Conservation (phyloP, 1,140 invertebrate genomes). For the Halyomorpha halys region DNA sequence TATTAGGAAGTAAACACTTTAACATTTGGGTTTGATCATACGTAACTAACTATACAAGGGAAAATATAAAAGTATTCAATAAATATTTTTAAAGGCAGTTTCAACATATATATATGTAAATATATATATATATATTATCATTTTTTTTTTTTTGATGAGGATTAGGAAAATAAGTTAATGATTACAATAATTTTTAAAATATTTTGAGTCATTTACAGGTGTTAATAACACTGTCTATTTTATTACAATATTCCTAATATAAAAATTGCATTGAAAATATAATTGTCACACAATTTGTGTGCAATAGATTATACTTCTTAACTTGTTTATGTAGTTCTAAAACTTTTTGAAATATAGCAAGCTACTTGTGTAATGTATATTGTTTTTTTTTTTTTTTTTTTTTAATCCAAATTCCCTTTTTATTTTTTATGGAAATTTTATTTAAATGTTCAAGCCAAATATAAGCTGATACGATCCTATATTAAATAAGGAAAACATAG, state of each 20-base stretch:
- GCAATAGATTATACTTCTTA: not conserved
- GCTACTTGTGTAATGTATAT: slow-evolving; percentile 14
- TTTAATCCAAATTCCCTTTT: slow-evolving; percentile 9
- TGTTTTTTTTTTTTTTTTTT: slow-evolving; percentile 2
- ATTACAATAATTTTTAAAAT: slow-evolving; percentile 13
- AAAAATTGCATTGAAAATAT: slow-evolving; percentile 19
- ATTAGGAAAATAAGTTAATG: slow-evolving; percentile 16
- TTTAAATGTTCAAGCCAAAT: not conserved
- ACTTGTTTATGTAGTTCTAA: not conserved
- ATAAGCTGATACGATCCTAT: too few species aligned
- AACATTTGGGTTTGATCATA: slow-evolving; percentile 14
- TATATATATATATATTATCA: not conserved
- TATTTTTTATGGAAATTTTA: not conserved
- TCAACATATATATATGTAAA: slow-evolving; percentile 3
- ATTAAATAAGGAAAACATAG: too few species aligned
- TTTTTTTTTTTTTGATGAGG: not conserved
- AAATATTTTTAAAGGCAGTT: slow-evolving; percentile 18
- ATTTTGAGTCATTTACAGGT: slow-evolving; percentile 10
- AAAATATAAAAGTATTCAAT: slow-evolving; percentile 26
- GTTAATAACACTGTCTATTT: slow-evolving; percentile 11
- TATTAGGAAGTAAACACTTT: slow-evolving; percentile 19
- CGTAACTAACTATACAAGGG: slow-evolving; percentile 24
- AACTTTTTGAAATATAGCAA: slow-evolving; percentile 10
- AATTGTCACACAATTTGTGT: slow-evolving; percentile 16
- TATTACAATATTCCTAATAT: slow-evolving; percentile 11